These are phyloP conservation scores for Halictus ligatus DNA, from an alignment of 2,888 invertebrate species.

Conservation along the genomic window DNA sequence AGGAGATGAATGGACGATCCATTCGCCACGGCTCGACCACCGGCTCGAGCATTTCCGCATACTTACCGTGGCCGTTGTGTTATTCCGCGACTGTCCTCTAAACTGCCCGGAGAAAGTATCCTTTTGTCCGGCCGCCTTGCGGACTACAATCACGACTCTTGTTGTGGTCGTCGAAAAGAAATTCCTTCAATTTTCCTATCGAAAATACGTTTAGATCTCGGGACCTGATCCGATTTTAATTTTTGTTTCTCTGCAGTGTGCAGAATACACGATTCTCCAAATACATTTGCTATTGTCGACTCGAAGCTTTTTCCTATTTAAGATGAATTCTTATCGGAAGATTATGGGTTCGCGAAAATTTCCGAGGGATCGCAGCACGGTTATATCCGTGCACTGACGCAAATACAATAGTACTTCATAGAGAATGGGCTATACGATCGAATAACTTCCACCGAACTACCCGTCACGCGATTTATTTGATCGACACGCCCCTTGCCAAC, in stretches of 20 bases:
- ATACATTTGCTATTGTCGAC: no score
- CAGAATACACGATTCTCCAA: no score
- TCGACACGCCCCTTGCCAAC: constrained; percentile 32
- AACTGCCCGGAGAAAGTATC: neutral
- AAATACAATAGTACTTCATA: constrained; percentile 19
- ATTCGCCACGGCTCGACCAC: constrained; percentile 13
- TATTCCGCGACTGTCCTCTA: neutral
- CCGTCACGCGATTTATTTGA: constrained; percentile 37
- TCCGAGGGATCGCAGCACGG: neutral
- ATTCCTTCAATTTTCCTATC: neutral
- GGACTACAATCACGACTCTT: neutral
- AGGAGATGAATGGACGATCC: constrained; percentile 33
- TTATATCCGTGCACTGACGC: neutral
- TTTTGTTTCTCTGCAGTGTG: no score
- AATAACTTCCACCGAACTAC: constrained; percentile 13
- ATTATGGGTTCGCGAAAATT: neutral
- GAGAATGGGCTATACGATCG: constrained; percentile 3
- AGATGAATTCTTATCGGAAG: neutral
- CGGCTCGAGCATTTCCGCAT: constrained; percentile 5
- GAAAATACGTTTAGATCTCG: neutral
- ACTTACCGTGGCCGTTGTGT: constrained; percentile 6
- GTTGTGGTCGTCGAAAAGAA: neutral
- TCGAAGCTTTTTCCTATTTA: no score
- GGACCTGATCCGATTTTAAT: no score
- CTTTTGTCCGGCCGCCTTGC: neutral